phyloP scores from a whole-genome alignment of 53 echinoderm and acorn worm species.

The Apostichopus leukothele region DNA sequence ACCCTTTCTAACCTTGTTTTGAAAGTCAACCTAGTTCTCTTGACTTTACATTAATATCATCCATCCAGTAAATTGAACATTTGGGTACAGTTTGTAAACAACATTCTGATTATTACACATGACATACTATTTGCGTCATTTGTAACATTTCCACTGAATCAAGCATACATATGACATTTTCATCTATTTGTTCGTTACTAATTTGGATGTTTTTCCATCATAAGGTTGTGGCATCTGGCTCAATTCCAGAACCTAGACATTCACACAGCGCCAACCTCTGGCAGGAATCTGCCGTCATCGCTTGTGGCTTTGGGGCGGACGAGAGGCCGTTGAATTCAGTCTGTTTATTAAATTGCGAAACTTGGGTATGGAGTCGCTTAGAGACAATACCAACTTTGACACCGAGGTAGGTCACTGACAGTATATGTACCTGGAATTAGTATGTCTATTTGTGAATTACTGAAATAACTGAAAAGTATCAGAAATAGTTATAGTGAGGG shows the following conservation, averaged over 20 bases:
- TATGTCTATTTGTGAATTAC: too few relatives aligned
- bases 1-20: too few relatives aligned
- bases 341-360: slow-evolving; percentile 52
- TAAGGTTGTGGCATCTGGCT: slow-evolving; percentile 69
- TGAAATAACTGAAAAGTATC: too few relatives aligned
- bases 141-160: neutral
- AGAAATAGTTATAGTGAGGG: too few relatives aligned
- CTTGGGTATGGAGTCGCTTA: slow-evolving; percentile 47
- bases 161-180: neutral
- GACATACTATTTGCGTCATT: neutral
- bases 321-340: slow-evolving; percentile 61
- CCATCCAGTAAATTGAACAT: too few relatives aligned
- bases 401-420: slow-evolving; percentile 61
- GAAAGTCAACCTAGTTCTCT: too few relatives aligned
- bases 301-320: slow-evolving; percentile 70
- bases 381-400: neutral
- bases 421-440: too few relatives aligned
- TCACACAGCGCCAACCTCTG: slow-evolving; percentile 75
- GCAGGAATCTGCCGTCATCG: slow-evolving; percentile 62
- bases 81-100: too few relatives aligned
- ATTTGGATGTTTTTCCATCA: neutral
- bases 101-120: too few relatives aligned
- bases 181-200: neutral
- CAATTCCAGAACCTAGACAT: slow-evolving; percentile 59
- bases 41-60: too few relatives aligned